Conservation (phyloP, 1,140 invertebrate genomes). For the Planococcus citri region DNA sequence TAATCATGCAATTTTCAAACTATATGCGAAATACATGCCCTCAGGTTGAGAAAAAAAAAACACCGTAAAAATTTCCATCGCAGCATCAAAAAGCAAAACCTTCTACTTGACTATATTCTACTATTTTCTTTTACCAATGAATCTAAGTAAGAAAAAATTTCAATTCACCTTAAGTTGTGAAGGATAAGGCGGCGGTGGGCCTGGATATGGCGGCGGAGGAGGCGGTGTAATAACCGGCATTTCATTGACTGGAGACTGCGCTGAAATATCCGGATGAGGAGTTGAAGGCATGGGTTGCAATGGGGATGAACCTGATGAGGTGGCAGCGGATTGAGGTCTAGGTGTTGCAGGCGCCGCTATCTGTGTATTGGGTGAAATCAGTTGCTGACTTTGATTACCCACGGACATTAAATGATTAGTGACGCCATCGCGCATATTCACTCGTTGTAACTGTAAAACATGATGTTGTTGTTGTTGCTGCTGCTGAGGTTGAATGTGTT, state of each 20-base stretch:
- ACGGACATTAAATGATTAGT: not conserved
- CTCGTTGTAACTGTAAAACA: constrained; percentile 25
- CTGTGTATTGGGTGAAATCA: not conserved
- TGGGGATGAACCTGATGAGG: not conserved
- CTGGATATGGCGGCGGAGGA: constrained; percentile 44
- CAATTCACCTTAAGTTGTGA: constrained; percentile 30
- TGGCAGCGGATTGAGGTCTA: not conserved
- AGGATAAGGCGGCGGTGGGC: constrained; percentile 51
- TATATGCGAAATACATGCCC: not conserved
- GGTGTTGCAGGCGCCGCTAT: not conserved
- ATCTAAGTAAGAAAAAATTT: too few relatives aligned
- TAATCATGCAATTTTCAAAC: constrained; percentile 3
- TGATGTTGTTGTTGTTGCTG: constrained; percentile 32
- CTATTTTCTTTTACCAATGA: not conserved
- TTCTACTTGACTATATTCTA: not conserved
- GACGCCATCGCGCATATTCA: constrained; percentile 10
- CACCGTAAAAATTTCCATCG: not conserved
- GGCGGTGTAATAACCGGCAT: constrained; percentile 25
- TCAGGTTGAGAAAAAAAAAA: too few relatives aligned
- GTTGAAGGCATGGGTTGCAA: not conserved
- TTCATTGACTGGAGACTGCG: not conserved
- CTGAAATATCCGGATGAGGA: not conserved
- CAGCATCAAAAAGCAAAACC: not conserved
- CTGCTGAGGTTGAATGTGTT: not conserved
- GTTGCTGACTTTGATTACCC: not conserved